Evolutionary conservation across 2,888 invertebrate genomes (phyloP), one percentile per base, ranked within the genome.

Genomic region (Hirtodrosophila trivittata): DNA sequence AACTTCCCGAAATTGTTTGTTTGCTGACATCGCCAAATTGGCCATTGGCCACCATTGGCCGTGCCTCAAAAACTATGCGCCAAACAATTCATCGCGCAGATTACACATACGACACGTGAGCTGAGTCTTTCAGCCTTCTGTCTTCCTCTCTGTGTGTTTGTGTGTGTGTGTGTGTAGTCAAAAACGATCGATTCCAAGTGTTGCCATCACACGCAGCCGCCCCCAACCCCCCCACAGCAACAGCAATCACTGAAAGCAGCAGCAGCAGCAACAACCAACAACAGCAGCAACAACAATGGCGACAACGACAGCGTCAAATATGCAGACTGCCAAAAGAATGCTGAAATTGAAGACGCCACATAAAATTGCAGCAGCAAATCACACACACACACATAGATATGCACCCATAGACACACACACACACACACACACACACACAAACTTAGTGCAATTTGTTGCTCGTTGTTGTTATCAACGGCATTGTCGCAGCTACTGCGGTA

Each of bases 321-420:
- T 80, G 76, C 77, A 80, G 76, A 78, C 86, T 56, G 39, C 50
- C 65, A 62, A 66, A 82, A 86, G 86, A 82, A 82, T 82, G 82
- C 69, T 77, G 75, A 86, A 86, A 82, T 77, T 82, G 75, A 84
- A 86, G 85, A 82, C 59, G 77, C 58, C 43, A 49, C 47, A 21
- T 39, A 62, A 70, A 57, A 60, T 59, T 64, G 60, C 83, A 57
- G 18, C 39, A 58, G 55, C 50, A 70, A 63, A 65, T 55, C 18
- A 25, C 28, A 18, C 38, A 38, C 28, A 54, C n/a, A 14, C 12
- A 28, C 46, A 41, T 13, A 28, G 18, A 10, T n/a, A 35, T 18
- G 18, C 28, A 16, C 10, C 16, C 9, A 12, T 16, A 45, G n/a
- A 8, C 26, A 26, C 25, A 47, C 12, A 35, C 13, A 16, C 12